Conservation (phyloP, 2,888 invertebrate species). For the Apotomis betuletana region DNA sequence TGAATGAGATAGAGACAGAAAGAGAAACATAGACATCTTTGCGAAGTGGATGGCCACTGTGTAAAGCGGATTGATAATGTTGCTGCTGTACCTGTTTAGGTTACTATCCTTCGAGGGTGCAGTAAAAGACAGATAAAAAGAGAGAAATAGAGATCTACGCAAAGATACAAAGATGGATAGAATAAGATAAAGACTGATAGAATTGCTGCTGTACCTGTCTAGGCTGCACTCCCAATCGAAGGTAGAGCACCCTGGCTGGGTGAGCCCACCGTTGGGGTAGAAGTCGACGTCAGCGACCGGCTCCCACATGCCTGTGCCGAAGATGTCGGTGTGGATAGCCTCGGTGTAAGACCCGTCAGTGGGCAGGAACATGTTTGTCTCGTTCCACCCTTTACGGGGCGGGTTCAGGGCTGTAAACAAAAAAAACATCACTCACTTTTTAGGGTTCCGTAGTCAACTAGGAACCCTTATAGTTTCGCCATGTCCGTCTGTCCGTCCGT, state of each 20-base stretch:
- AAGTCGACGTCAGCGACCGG: slow-evolving; percentile 54
- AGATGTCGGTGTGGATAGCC: slow-evolving; percentile 59
- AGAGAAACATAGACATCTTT: no score
- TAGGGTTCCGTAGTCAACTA: no score
- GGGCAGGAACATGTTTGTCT: slow-evolving; percentile 46
- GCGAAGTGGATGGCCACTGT: no score
- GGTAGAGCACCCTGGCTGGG: slow-evolving; percentile 56
- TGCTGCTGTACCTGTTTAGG: not conserved
- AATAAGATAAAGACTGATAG: no score
- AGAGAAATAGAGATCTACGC: no score
- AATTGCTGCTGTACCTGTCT: not conserved
- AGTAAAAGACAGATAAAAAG: no score
- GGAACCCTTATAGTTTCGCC: no score
- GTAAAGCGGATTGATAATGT: no score
- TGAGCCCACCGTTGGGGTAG: slow-evolving; percentile 60
- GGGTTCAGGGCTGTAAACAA: slow-evolving; percentile 39
- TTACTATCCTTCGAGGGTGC: slow-evolving; percentile 23
- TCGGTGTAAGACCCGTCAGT: slow-evolving; percentile 57
- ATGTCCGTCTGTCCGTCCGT: no score
- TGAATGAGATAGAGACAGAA: no score
- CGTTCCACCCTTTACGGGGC: slow-evolving; percentile 42
- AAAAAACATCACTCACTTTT: no score
- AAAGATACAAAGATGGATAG: no score
- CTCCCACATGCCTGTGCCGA: slow-evolving; percentile 49
- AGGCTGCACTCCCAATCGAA: slow-evolving; percentile 25